Conservation (phyloP, 1,140 invertebrate genomes). For the Phymorhynchus buccinoides region DNA sequence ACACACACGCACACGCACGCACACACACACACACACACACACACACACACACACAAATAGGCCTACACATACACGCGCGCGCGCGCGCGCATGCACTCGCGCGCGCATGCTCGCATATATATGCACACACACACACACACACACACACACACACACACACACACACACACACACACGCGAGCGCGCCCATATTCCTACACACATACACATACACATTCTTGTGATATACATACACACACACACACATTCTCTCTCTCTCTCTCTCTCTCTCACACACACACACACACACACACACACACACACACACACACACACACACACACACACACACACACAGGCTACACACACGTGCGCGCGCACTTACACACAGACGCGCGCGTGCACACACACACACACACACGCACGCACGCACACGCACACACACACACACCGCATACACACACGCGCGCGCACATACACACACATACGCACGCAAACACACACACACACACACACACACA, state of each 20-base stretch:
- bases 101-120: background rate
- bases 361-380: too few relatives aligned
- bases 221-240: too few relatives aligned
- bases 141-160: background rate
- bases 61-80: background rate
- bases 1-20: background rate
- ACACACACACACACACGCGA: too few relatives aligned
- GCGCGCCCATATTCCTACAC: too few relatives aligned
- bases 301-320: constrained; percentile 1
- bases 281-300: background rate
- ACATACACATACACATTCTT: too few relatives aligned
- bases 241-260: too few relatives aligned
- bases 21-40: background rate
- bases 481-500: background rate
- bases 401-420: constrained; percentile 1
- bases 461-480: too few relatives aligned
- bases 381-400: too few relatives aligned
- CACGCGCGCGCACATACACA: background rate
- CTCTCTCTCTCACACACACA: too few relatives aligned
- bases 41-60: constrained; percentile 1
- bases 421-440: too few relatives aligned
- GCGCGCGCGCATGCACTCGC: background rate
- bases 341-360: too few relatives aligned
- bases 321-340: too few relatives aligned
- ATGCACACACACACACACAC: background rate